phyloP scores from a whole-genome alignment of 2,113 vertebrate species.

The Proteles cristata region DNA sequence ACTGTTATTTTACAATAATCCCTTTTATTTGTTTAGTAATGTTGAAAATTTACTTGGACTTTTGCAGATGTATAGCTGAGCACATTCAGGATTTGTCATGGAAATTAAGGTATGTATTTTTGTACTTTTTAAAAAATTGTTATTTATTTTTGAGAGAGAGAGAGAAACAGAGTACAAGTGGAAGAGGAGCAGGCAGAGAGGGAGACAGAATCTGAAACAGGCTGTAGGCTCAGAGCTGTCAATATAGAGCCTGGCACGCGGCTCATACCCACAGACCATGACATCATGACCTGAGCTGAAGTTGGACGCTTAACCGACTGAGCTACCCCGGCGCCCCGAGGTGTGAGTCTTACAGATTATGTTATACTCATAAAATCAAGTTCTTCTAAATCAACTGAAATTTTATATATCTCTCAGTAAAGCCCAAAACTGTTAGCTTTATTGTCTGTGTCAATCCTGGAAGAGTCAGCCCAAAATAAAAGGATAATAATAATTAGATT shows the following conservation, averaged over 20 bases:
- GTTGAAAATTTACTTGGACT: neutral
- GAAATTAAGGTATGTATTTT: neutral
- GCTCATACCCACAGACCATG: too few relatives aligned
- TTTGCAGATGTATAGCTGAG: neutral
- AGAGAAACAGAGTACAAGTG: too few relatives aligned
- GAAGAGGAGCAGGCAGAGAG: too few relatives aligned
- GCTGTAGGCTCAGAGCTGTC: too few relatives aligned
- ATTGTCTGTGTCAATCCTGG: slow-evolving; percentile 26
- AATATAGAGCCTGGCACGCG: too few relatives aligned
- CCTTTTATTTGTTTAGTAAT: neutral
- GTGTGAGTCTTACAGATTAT: neutral
- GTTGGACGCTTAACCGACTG: too few relatives aligned
- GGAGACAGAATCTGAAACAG: too few relatives aligned
- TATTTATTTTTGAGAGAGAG: too few relatives aligned
- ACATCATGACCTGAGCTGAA: too few relatives aligned
- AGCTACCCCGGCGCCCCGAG: too few relatives aligned
- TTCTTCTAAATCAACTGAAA: slow-evolving; percentile 19
- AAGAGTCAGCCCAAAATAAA: neutral
- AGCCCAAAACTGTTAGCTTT: neutral
- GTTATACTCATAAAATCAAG: slow-evolving; percentile 47
- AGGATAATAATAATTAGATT: neutral
- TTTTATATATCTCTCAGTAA: neutral
- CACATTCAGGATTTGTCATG: neutral
- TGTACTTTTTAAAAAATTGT: too few relatives aligned
- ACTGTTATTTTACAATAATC: slow-evolving; percentile 17